Conservation (phyloP, 2,888 invertebrate species). For the Agrilus mali region DNA sequence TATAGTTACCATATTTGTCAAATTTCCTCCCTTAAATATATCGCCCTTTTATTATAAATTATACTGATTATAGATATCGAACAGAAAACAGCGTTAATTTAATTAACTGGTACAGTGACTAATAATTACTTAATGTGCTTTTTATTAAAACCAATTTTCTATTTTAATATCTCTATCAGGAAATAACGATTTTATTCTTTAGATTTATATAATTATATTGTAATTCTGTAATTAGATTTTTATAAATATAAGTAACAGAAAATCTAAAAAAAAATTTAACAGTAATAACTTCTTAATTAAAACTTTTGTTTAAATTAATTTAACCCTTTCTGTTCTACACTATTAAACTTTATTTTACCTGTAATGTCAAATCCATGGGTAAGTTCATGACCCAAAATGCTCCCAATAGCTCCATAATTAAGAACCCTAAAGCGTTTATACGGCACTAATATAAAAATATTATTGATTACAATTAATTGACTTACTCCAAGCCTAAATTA, state of each 20-base stretch:
- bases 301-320: no score
- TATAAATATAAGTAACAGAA: no score
- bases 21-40: slow-evolving; percentile 57
- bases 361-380: slow-evolving; percentile 47
- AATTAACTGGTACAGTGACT: no score
- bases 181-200: no score
- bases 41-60: slow-evolving; percentile 1
- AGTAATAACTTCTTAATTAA: no score
- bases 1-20: slow-evolving; percentile 71
- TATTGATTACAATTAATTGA: slow-evolving; percentile 18
- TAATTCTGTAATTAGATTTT: no score
- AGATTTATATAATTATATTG: no score
- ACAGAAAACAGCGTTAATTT: not conserved
- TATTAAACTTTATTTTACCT: slow-evolving; percentile 23
- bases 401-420: slow-evolving; percentile 71
- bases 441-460: slow-evolving; percentile 3
- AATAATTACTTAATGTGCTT: no score
- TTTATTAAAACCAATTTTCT: no score
- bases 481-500: slow-evolving; percentile 74
- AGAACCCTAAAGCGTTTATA: slow-evolving; percentile 44
- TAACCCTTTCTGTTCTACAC: no score
- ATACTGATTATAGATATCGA: not conserved
- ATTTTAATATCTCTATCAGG: no score
- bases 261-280: no score
- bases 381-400: slow-evolving; percentile 63